Conservation (phyloP, 2,113 vertebrate species). For the Catharus bicknelli region DNA sequence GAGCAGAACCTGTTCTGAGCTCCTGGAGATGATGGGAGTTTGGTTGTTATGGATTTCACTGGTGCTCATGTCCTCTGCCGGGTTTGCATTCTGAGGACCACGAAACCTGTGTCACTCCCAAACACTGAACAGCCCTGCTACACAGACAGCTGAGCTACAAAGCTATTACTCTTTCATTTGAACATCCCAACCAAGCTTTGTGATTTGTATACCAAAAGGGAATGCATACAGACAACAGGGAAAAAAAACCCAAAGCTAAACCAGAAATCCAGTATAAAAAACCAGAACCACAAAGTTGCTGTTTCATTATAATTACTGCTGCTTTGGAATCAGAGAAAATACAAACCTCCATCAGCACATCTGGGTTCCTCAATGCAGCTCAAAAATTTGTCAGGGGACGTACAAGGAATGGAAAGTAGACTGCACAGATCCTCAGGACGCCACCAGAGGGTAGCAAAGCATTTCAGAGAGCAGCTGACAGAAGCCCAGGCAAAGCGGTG, state of each 20-base stretch:
- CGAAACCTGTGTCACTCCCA: accelerated
- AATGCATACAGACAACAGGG: neutral
- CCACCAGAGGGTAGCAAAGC: constrained; percentile 78
- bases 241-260: neutral
- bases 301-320: neutral
- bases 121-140: neutral
- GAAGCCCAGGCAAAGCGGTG: neutral
- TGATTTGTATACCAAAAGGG: neutral
- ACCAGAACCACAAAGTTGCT: neutral
- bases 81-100: neutral
- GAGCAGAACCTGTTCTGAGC: neutral
- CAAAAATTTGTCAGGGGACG: neutral
- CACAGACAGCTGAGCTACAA: neutral
- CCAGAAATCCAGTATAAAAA: neutral
- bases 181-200: neutral
- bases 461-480: constrained; percentile 9
- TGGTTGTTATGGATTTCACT: neutral
- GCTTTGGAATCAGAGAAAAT: neutral
- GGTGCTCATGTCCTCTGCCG: neutral
- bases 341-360: neutral
- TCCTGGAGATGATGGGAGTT: neutral
- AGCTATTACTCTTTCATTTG: neutral
- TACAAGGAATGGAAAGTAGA: neutral
- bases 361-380: neutral
- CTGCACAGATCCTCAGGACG: neutral